These are phyloP conservation scores for Cecropterus lyciades DNA, from an alignment of 1,140 invertebrate genomes.

Conservation along the genomic window DNA sequence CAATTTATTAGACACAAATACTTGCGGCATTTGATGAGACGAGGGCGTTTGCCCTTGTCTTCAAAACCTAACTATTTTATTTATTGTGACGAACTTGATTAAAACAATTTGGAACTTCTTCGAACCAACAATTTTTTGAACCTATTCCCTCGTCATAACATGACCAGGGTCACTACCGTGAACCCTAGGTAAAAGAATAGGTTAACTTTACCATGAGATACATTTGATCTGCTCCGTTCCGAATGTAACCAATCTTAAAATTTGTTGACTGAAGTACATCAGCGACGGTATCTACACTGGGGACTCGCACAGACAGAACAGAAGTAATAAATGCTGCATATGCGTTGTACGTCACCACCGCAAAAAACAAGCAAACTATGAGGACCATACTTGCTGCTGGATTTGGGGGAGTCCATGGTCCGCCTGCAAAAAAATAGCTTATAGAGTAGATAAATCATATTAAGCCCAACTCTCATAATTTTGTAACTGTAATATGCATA, in stretches of 20 bases:
- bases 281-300: slow-evolving; percentile 84
- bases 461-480: too few relatives aligned
- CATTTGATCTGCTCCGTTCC: slow-evolving; percentile 81
- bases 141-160: too few relatives aligned
- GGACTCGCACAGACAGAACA: slow-evolving; percentile 86
- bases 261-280: slow-evolving; percentile 85
- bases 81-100: too few relatives aligned
- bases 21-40: too few relatives aligned
- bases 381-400: slow-evolving; percentile 85
- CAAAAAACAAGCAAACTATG: slow-evolving; percentile 85
- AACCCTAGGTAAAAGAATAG: too few relatives aligned
- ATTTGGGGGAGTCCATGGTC: slow-evolving; percentile 84
- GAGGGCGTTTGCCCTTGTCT: too few relatives aligned
- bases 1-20: too few relatives aligned
- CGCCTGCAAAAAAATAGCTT: slow-evolving; percentile 72
- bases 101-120: too few relatives aligned
- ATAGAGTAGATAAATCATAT: not conserved
- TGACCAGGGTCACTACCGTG: too few relatives aligned
- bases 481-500: too few relatives aligned
- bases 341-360: slow-evolving; percentile 85
- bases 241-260: slow-evolving; percentile 86
- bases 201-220: slow-evolving; percentile 74
- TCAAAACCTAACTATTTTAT: too few relatives aligned
- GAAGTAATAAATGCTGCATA: slow-evolving; percentile 88
- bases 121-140: too few relatives aligned